These are phyloP conservation scores for Sycophila sp. DNA, from an alignment of 1,140 invertebrate species.

Conservation along the genomic window DNA sequence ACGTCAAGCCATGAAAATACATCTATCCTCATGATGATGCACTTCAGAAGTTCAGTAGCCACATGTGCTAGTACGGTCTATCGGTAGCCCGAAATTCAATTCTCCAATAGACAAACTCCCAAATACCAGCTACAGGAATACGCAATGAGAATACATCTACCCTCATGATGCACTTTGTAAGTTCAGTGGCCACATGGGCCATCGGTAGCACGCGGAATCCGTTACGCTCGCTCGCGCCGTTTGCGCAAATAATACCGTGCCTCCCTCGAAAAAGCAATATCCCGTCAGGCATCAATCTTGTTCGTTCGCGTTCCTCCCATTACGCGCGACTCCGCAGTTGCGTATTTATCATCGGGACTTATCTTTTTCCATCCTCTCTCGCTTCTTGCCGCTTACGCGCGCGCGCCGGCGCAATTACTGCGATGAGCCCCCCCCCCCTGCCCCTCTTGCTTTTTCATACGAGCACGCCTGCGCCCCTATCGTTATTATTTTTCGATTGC, in stretches of 20 bases:
- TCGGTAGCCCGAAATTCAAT: too few relatives aligned
- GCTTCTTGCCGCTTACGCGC: constrained; percentile 4
- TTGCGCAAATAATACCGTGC: background rate
- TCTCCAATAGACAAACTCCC: too few relatives aligned
- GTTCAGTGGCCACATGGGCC: too few relatives aligned
- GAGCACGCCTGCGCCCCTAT: background rate
- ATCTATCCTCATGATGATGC: too few relatives aligned
- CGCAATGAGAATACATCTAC: too few relatives aligned
- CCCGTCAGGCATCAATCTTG: background rate
- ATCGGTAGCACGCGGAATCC: background rate
- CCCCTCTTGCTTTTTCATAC: background rate
- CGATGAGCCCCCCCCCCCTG: background rate
- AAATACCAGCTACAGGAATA: too few relatives aligned
- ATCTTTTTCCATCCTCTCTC: background rate
- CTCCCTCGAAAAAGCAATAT: background rate
- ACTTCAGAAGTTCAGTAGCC: too few relatives aligned
- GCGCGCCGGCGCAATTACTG: constrained; percentile 7
- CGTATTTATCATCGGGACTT: constrained; percentile 11
- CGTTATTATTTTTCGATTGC: constrained; percentile 37
- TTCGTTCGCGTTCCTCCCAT: background rate
- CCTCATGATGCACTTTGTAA: too few relatives aligned
- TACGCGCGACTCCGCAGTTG: background rate
- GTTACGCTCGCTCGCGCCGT: background rate
- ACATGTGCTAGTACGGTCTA: too few relatives aligned
- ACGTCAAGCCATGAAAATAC: too few relatives aligned